These are phyloP conservation scores for Gadus chalcogrammus DNA, from an alignment of 2,113 vertebrate genomes.

Conservation along the genomic window DNA sequence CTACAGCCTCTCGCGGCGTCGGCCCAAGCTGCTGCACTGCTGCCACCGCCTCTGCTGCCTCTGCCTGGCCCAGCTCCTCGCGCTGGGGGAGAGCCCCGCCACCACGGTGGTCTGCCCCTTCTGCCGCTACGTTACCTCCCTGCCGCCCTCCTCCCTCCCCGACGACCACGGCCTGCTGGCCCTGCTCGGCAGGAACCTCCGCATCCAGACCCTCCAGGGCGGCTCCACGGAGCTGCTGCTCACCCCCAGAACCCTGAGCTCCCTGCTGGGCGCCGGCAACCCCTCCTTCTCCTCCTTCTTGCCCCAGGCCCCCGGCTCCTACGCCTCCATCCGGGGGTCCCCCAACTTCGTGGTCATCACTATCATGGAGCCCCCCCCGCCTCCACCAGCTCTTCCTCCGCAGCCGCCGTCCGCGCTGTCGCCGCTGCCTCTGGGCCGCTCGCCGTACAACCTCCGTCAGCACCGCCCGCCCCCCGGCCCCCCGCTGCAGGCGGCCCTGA, in stretches of 20 bases:
- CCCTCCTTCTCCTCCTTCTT: conserved; percentile 52
- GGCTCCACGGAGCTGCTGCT: conserved; percentile 82
- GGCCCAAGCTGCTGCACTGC: conserved; percentile 88
- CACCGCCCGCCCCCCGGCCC: neutral
- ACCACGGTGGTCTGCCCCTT: conserved; percentile 89
- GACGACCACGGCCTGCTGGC: conserved; percentile 80
- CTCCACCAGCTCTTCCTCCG: conserved; percentile 61
- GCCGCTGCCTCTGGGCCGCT: no score
- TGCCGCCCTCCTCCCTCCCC: conserved; percentile 80
- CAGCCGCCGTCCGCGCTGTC: conserved; percentile 38
- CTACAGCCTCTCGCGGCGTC: conserved; percentile 82
- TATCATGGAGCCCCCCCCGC: conserved; percentile 86
- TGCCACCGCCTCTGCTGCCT: conserved; percentile 90
- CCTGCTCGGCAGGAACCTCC: conserved; percentile 75
- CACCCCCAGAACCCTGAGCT: conserved; percentile 80
- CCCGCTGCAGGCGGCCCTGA: conserved; percentile 53
- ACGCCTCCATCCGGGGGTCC: conserved; percentile 63
- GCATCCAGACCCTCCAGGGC: conserved; percentile 76
- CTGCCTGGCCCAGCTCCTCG: conserved; percentile 89
- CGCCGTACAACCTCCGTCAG: no score
- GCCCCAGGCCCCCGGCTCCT: conserved; percentile 23
- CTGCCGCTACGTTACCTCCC: conserved; percentile 84
- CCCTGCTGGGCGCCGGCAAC: conserved; percentile 78
- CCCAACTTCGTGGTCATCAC: conserved; percentile 91
- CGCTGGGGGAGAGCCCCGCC: conserved; percentile 83